These are phyloP conservation scores for Slavum lentiscoides DNA, from an alignment of 2,888 invertebrate species.

Conservation along the genomic window DNA sequence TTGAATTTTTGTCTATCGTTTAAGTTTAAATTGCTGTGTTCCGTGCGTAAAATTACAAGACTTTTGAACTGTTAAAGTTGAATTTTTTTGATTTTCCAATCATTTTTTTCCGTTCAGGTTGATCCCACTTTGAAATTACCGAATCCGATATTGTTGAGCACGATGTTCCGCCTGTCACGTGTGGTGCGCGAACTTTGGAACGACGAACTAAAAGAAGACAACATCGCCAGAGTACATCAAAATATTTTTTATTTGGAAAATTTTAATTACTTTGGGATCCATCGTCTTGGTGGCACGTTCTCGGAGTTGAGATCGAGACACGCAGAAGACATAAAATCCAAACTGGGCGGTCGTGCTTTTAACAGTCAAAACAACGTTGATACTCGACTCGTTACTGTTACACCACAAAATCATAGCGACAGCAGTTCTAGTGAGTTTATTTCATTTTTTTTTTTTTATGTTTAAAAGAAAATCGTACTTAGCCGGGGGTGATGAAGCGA, in stretches of 20 bases:
- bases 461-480: no score
- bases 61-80: no score
- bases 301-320: constrained; percentile 20
- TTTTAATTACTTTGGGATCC: constrained; percentile 25
- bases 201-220: constrained; percentile 2
- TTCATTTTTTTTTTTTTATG: neutral
- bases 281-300: constrained; percentile 37
- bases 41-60: no score
- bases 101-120: neutral
- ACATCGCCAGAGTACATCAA: neutral
- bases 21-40: no score
- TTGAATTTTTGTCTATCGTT: no score
- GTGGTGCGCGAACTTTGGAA: constrained; percentile 11
- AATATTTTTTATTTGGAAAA: constrained; percentile 38
- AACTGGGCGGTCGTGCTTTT: neutral
- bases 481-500: no score
- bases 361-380: no score
- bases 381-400: no score
- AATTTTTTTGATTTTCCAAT: no score
- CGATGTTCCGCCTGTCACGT: constrained; percentile 28
- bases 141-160: constrained; percentile 31
- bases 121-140: constrained; percentile 26
- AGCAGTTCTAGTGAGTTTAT: constrained; percentile 4
- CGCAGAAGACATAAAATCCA: neutral
- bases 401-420: neutral